Evolutionary conservation across 2,888 invertebrate species (phyloP).

Genomic region (Willowsia nigromaculata): DNA sequence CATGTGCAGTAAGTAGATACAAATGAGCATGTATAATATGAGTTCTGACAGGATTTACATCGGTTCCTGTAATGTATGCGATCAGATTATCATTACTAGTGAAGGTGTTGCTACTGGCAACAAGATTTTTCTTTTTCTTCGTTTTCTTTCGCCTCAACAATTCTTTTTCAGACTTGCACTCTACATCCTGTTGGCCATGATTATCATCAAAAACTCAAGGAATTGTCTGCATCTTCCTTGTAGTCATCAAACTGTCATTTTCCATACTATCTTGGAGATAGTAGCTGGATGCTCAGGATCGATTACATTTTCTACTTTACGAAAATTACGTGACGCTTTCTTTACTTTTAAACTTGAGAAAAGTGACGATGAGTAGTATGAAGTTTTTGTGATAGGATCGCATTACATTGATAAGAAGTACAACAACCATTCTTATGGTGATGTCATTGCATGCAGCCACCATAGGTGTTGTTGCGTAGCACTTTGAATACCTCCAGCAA

Average conservation of each 20-base stretch:
- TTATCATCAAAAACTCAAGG: neutral
- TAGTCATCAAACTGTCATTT: neutral
- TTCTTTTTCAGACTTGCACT: neutral
- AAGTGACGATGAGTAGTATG: neutral
- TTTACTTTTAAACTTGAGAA: neutral
- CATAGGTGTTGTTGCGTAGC: too few relatives aligned
- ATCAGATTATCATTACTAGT: neutral
- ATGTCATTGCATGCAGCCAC: too few relatives aligned
- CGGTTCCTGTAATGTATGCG: neutral
- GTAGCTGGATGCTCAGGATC: neutral
- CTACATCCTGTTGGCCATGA: neutral
- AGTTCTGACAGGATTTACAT: neutral
- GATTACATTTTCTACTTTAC: neutral
- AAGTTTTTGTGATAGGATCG: neutral
- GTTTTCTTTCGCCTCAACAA: neutral
- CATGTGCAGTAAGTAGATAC: neutral
- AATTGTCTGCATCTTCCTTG: neutral
- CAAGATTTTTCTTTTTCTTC: neutral
- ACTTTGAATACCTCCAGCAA: too few relatives aligned
- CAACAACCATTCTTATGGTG: too few relatives aligned
- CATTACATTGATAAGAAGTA: too few relatives aligned
- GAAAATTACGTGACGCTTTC: neutral
- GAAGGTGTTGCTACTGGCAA: neutral
- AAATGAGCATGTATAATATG: neutral
- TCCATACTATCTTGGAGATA: neutral